Evolutionary conservation across 2,888 invertebrate genomes (phyloP).

Genomic region (Neria commutata): DNA sequence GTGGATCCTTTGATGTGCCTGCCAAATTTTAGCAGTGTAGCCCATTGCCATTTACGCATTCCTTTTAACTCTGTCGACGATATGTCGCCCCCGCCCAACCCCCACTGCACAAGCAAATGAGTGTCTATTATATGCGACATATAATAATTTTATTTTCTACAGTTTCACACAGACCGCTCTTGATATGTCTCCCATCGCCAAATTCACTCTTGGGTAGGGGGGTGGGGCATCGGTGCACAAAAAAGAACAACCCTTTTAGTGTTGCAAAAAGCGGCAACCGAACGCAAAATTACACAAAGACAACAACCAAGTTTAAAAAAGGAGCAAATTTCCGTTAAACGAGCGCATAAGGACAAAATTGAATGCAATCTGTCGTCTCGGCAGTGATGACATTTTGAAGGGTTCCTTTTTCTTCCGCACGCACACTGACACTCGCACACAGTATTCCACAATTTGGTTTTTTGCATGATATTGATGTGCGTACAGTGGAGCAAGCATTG

Average conservation of each 20-base stretch:
- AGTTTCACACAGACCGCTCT: no score
- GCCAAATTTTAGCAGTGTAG: no score
- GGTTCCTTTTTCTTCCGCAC: background rate
- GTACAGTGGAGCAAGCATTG: conserved; percentile 41
- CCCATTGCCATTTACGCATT: no score
- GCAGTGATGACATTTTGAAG: conserved; percentile 52
- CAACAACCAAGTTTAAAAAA: conserved; percentile 3
- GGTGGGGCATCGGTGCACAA: background rate
- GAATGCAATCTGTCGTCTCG: conserved; percentile 53
- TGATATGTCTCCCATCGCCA: no score
- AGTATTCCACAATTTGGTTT: background rate
- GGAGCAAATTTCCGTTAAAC: background rate
- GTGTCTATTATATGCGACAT: no score
- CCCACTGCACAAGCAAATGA: no score
- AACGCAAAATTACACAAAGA: background rate
- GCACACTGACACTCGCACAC: background rate
- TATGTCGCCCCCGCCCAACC: no score
- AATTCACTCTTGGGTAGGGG: no score
- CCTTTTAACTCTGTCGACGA: no score
- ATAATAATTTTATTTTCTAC: no score
- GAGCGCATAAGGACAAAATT: conserved; percentile 19
- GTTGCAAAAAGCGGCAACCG: conserved; percentile 11
- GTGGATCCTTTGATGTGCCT: no score
- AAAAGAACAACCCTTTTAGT: conserved; percentile 19
- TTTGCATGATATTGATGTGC: conserved; percentile 52